Evolutionary conservation across 1,140 invertebrate genomes (phyloP), one percentile per base, ranked within the genome.

Genomic region (Drosophila parvula): DNA sequence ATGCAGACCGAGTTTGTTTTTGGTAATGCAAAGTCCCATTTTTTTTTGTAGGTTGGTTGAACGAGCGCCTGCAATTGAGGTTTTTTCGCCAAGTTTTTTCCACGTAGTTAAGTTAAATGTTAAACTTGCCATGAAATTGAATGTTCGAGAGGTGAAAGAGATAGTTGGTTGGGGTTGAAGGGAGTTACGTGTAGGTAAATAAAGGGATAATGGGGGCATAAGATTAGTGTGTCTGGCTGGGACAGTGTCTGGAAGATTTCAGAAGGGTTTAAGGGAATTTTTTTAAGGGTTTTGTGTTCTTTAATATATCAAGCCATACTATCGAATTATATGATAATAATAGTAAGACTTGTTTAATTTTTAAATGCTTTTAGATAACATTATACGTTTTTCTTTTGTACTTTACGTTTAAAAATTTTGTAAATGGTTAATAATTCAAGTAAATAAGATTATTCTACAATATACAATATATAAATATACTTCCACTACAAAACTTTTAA

Each of bases 111-210:
- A 50, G 44, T 59, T 84, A 63, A 50, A 57, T 88, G 83, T 58
- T 83, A 78, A 88, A 88, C 83, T 78, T 89, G 83, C 71, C 83
- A 83, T 88, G 79, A 88, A 88, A 88, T 88, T 83, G 83, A 77
- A 85, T 68, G 70, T 70, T 75, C 65, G 60, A 61, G 22, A 62
- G 61, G 76, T 79, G 74, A 43, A 84, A 84, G n/a, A 79, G 64
- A 76, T 83, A 58, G 51, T 48, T 55, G 47, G 2, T 32, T 5
- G 51, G 18, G 14, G 61, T 48, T n/a, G n/a, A n/a, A n/a, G n/a
- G 64, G 64, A n/a, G 44, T 28, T 16, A 11, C 0, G 10, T 44
- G 8, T 16, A 70, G 68, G 68, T 48, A 56, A 69, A 69, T 22
- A 41, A 22, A 3, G 16, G 6, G 4, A 4, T 36, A 32, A 32